Evolutionary conservation across 2,797 vertebrate genomes (phyloP).

Genomic region (Orestias chungarensis): DNA sequence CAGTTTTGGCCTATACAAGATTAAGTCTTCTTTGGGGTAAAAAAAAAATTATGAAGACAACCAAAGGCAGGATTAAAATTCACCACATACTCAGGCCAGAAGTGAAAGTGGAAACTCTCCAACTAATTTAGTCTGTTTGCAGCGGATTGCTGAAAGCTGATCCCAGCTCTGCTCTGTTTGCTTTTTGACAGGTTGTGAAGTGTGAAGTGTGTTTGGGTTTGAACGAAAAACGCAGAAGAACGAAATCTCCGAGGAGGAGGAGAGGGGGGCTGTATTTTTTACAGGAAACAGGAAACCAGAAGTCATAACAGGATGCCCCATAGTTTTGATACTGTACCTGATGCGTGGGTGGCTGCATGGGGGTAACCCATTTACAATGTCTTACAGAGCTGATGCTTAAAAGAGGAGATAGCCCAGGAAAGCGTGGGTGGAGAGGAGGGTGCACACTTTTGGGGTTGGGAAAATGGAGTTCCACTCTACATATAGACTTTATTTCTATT

Average conservation of each 20-base stretch:
- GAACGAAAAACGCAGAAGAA: too few species aligned
- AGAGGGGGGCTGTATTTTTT: conserved; percentile 59
- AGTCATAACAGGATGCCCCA: conserved; percentile 83
- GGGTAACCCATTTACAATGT: conserved; percentile 77
- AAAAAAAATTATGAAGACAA: conserved; percentile 8
- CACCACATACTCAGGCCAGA: conserved; percentile 8
- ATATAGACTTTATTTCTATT: conserved; percentile 61
- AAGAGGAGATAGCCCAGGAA: conserved; percentile 62
- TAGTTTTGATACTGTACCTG: conserved; percentile 81
- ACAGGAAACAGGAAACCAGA: conserved; percentile 82
- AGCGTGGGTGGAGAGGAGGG: conserved; percentile 67
- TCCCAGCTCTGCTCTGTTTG: conserved; percentile 43
- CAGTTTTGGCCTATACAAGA: background rate
- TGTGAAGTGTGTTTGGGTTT: conserved; percentile 42
- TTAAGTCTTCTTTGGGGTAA: conserved; percentile 6
- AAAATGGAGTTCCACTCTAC: conserved; percentile 75
- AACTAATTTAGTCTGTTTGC: conserved; percentile 26
- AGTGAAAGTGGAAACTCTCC: conserved; percentile 16
- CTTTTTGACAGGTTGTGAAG: conserved; percentile 23
- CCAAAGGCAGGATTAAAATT: background rate
- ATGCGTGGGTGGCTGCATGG: conserved; percentile 77
- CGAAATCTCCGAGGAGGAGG: conserved; percentile 28
- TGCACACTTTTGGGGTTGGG: conserved; percentile 62
- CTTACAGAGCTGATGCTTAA: conserved; percentile 19
- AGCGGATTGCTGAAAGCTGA: conserved; percentile 43